These are phyloP conservation scores for Podiceps cristatus DNA, from an alignment of 2,113 vertebrate species.

Conservation along the genomic window DNA sequence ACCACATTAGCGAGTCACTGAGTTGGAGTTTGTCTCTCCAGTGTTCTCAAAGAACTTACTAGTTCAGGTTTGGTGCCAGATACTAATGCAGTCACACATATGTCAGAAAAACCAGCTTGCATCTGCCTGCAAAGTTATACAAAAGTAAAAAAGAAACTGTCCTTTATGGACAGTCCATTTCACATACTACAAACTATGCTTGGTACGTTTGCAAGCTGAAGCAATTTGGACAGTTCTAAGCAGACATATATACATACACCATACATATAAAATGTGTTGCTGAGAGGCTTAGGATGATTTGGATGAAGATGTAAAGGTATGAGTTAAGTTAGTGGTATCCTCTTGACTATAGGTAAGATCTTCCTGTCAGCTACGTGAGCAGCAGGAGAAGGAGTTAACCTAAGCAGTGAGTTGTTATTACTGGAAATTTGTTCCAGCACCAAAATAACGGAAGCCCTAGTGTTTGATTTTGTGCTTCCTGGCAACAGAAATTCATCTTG, in stretches of 20 bases:
- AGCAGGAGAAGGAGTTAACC: background rate
- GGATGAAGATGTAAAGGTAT: background rate
- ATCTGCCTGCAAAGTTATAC: background rate
- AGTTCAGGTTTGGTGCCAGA: background rate
- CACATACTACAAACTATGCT: background rate
- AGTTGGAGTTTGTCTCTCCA: background rate
- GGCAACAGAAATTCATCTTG: background rate
- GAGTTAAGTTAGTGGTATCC: background rate
- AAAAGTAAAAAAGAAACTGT: background rate
- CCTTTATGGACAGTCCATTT: background rate
- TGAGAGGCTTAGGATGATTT: background rate
- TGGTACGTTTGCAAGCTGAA: background rate
- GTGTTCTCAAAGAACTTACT: background rate
- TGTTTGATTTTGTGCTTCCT: background rate
- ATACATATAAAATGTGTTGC: background rate
- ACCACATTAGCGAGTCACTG: background rate
- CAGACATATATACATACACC: background rate
- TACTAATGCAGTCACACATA: background rate
- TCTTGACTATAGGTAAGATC: background rate
- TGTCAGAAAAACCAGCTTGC: background rate
- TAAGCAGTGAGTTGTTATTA: background rate
- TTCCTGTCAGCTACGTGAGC: background rate
- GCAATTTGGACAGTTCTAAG: background rate
- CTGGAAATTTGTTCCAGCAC: background rate
- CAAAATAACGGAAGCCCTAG: background rate